Conservation (phyloP, 2,113 vertebrate genomes). For the Amphiprion ocellaris region DNA sequence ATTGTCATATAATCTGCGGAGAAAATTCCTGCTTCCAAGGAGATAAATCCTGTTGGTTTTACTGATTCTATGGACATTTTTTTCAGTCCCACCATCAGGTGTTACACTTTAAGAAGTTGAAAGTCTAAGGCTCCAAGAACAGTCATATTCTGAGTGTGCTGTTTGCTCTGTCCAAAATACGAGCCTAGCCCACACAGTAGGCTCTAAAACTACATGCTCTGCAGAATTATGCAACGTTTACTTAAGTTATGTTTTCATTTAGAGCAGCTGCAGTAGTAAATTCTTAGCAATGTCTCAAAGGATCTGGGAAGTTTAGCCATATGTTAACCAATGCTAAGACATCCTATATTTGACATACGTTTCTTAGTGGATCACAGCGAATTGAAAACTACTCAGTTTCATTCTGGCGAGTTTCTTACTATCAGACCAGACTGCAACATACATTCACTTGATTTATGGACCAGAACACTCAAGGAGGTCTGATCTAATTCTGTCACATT, state of each 20-base stretch:
- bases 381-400: slow-evolving; percentile 47
- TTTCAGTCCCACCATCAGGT: neutral
- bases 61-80: neutral
- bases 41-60: neutral
- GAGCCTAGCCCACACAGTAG: slow-evolving; percentile 8
- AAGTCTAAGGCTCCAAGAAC: neutral
- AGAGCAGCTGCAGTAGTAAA: slow-evolving; percentile 15
- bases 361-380: slow-evolving; percentile 43
- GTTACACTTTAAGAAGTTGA: neutral
- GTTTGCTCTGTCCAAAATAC: neutral
- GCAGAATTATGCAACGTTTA: slow-evolving; percentile 14
- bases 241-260: slow-evolving; percentile 35
- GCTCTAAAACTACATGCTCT: neutral
- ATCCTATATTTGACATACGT: slow-evolving; percentile 29
- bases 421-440: slow-evolving; percentile 48
- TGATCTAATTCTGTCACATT: slow-evolving; percentile 63
- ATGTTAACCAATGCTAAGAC: slow-evolving; percentile 38
- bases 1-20: neutral
- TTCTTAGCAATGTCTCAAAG: slow-evolving; percentile 20
- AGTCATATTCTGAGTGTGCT: neutral
- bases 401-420: slow-evolving; percentile 28
- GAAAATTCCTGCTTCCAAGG: neutral
- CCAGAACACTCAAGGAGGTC: slow-evolving; percentile 63
- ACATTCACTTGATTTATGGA: slow-evolving; percentile 70
- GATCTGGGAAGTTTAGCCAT: slow-evolving; percentile 32